Evolutionary conservation across 2,797 vertebrate genomes (phyloP).

Genomic region (Melanotaenia maccullochi): DNA sequence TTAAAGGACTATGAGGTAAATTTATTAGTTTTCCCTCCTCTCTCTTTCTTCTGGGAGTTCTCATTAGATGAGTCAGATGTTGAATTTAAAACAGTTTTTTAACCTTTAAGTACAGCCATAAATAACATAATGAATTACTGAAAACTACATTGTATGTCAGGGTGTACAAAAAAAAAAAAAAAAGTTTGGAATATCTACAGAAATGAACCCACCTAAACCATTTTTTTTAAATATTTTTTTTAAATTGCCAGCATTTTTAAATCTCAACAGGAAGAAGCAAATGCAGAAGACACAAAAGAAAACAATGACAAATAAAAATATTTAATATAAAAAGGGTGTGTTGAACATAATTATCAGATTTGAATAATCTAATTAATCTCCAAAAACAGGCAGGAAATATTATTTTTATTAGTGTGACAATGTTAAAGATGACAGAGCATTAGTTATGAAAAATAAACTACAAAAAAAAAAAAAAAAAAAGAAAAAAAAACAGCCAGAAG

Average conservation of each 20-base stretch:
- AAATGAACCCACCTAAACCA: background rate
- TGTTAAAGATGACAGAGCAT: too few species aligned
- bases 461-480: too few species aligned
- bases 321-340: too few species aligned
- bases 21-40: slow-evolving; percentile 30
- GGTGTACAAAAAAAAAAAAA: too few species aligned
- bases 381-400: too few species aligned
- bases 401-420: too few species aligned
- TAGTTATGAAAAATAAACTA: too few species aligned
- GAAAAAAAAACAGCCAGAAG: too few species aligned
- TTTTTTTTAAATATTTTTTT: background rate
- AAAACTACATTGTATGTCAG: background rate
- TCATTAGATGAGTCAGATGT: background rate
- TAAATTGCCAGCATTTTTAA: background rate
- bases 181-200: background rate
- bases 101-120: background rate
- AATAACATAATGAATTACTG: background rate
- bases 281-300: too few species aligned
- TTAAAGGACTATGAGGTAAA: background rate
- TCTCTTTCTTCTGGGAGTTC: background rate
- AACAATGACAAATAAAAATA: too few species aligned
- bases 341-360: background rate
- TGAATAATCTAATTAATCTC: too few species aligned
- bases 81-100: background rate
- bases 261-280: too few species aligned